Conservation (phyloP, 2,113 vertebrate species). For the Echinops telfairi region DNA sequence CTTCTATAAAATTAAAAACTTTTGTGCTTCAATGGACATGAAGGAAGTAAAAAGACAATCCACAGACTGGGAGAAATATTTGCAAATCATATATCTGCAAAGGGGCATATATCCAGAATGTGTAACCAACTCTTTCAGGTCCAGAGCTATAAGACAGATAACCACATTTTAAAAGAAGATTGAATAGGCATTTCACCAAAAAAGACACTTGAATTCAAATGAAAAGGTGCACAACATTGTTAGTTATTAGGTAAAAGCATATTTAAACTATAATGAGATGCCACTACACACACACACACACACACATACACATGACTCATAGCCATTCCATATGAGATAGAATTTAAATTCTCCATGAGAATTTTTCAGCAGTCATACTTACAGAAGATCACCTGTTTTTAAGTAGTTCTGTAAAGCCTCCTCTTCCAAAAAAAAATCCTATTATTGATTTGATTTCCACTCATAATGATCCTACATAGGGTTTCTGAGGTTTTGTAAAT, state of each 20-base stretch:
- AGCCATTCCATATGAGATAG: neutral
- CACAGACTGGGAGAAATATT: too few relatives aligned
- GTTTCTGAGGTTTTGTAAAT: too few relatives aligned
- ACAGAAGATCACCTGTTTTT: neutral
- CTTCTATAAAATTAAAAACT: neutral
- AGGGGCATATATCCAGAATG: neutral
- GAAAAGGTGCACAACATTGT: neutral
- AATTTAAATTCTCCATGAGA: neutral
- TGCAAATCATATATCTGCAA: too few relatives aligned
- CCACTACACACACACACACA: neutral
- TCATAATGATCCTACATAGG: too few relatives aligned
- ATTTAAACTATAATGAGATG: too few relatives aligned
- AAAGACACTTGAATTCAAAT: neutral
- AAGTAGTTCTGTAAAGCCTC: neutral
- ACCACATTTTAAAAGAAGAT: neutral
- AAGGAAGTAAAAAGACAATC: too few relatives aligned
- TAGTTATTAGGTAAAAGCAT: neutral
- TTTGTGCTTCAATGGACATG: too few relatives aligned
- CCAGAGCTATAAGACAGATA: neutral
- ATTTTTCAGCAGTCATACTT: neutral
- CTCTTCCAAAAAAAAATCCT: too few relatives aligned
- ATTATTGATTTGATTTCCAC: too few relatives aligned
- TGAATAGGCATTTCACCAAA: neutral
- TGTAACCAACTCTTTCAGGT: neutral
- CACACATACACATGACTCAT: neutral